Base-by-base conservation (phyloP, 2,888 invertebrate genomes). In the Halictus quadricinctus region DNA sequence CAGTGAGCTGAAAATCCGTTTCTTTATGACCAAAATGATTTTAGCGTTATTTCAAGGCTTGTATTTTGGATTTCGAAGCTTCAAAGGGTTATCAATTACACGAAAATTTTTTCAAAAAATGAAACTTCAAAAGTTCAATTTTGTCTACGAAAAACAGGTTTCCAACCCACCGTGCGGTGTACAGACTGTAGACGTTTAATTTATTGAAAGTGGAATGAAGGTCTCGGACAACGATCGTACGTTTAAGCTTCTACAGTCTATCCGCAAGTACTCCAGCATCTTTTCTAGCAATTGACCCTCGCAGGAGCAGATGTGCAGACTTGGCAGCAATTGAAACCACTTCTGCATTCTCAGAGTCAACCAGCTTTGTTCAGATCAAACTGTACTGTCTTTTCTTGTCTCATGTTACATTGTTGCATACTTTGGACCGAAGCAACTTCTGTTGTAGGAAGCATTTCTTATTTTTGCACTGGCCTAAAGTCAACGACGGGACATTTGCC, bases 261-360 rank as follows among this genome's bases (percentile, higher is more conserved):
- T 70, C 43, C 5, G 13, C 70, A 41, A 70, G 48, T 84, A 75
- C 64, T 84, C 50, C n/a, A 84, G 25, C 75, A 41, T 84, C 64
- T 70, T 64, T 83, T 85, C 54, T 85, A 85, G 80, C 85, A 76
- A 76, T 79, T 70, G 79, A 73, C 79, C 5, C 69, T 25, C 29
- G 50, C 69, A 70, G 76, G 60, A 76, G 85, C 73, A 25, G 85
- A 79, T 74, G 46, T 48, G 85, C 80, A 54, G 80, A 85, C 74
- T 60, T 69, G 70, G 25, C 46, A 46, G 70, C 69, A 48, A 41
- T 77, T 69, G 41, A 72, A 69, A 76, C 29, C 41, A 83, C 25
- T 69, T 54, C 48, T 74, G 29, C 36, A 58, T 58, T 21, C 76
- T 79, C 72, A 41, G 25, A 58, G 58, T 72, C 72, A 43, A 46